Conservation (phyloP, 2,113 vertebrate species). For the Trogon surrucura region DNA sequence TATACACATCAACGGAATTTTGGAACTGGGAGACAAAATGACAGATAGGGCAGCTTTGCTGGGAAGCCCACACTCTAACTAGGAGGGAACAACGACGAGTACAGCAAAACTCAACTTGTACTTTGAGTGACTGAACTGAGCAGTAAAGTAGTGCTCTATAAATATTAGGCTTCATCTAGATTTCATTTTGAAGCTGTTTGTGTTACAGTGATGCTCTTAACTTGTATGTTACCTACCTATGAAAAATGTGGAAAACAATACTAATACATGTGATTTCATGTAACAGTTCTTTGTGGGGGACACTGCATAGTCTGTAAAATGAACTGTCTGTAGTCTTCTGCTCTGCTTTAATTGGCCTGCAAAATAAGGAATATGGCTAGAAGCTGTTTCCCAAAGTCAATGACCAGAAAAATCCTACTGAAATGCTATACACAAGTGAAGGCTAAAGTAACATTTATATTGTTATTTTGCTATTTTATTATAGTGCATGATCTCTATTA, state of each 20-base stretch:
- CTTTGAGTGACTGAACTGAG: not conserved
- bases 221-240: not conserved
- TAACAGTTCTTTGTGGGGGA: not conserved
- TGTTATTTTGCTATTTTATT: not conserved
- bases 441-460: not conserved
- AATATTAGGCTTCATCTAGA: not conserved
- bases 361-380: not conserved
- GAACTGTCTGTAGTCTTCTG: not conserved
- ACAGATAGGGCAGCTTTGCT: not conserved
- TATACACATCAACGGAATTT: not conserved
- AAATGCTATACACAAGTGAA: not conserved
- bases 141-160: not conserved
- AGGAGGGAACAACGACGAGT: not conserved
- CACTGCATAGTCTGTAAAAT: not conserved
- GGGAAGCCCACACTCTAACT: not conserved
- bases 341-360: not conserved
- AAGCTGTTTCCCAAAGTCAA: not conserved
- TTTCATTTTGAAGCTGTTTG: slow-evolving; percentile 1
- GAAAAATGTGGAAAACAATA: not conserved
- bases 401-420: not conserved
- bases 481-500: not conserved
- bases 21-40: not conserved
- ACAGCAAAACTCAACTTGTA: not conserved
- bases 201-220: not conserved
- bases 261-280: not conserved